Conservation (phyloP, 2,888 invertebrate genomes). For the Stramonita haemastoma region DNA sequence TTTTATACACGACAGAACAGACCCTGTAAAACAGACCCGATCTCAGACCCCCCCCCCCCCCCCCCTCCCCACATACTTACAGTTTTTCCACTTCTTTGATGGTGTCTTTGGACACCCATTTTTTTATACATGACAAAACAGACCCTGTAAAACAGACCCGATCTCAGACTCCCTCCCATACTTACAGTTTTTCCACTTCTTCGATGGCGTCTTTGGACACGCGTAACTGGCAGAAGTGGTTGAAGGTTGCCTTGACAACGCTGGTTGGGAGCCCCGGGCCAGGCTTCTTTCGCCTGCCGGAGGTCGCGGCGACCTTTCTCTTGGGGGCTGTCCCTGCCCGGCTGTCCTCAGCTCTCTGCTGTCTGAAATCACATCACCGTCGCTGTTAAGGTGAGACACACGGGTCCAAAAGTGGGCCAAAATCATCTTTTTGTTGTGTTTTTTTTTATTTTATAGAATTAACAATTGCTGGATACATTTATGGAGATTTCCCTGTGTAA, state of each 20-base stretch:
- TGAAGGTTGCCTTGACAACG: constrained; percentile 46
- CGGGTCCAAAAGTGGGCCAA: too few relatives aligned
- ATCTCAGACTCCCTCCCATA: neutral
- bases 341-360: neutral
- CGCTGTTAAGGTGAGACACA: too few relatives aligned
- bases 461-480: too few relatives aligned
- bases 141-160: too few relatives aligned
- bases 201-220: constrained; percentile 52
- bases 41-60: neutral
- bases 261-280: constrained; percentile 40
- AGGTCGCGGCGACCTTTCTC: neutral
- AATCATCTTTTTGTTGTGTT: too few relatives aligned
- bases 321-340: neutral
- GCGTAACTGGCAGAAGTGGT: constrained; percentile 44
- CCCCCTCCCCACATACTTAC: too few relatives aligned
- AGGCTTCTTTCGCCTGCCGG: neutral
- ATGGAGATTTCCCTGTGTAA: too few relatives aligned
- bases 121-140: too few relatives aligned
- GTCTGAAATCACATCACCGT: neutral
- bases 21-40: too few relatives aligned
- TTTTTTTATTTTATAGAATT: too few relatives aligned
- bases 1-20: too few relatives aligned
- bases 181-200: constrained; percentile 51
- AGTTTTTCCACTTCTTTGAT: constrained; percentile 46
- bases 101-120: constrained; percentile 52